phyloP scores from a whole-genome alignment of 2,888 invertebrate genomes.

The Hydriomena furcata region DNA sequence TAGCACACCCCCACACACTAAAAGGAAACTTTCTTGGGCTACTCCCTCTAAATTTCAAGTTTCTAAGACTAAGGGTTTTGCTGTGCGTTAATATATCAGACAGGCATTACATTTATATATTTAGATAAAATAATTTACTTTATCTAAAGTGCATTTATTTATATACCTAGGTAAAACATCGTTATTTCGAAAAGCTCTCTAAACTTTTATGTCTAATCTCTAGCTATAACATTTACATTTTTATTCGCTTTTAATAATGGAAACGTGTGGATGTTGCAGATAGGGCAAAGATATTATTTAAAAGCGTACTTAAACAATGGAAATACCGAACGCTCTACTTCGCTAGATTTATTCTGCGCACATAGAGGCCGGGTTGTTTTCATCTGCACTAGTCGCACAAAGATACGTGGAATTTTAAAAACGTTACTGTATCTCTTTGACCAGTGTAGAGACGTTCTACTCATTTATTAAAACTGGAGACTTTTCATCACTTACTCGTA shows the following conservation, averaged over 20 bases:
- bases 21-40: too few species aligned
- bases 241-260: conserved; percentile 34
- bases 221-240: conserved; percentile 35
- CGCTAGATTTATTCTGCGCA: conserved; percentile 13
- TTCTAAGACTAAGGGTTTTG: too few species aligned
- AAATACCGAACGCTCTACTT: conserved; percentile 12
- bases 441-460: conserved; percentile 2
- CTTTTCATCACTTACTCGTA: background rate
- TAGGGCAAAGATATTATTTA: conserved; percentile 23
- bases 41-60: too few species aligned
- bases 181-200: conserved; percentile 24
- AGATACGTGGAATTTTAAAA: conserved; percentile 22
- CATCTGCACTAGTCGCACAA: conserved; percentile 7
- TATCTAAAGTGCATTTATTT: background rate
- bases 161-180: conserved; percentile 22
- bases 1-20: too few species aligned
- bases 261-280: conserved; percentile 31
- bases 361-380: conserved; percentile 5
- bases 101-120: too few species aligned
- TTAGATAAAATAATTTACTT: too few species aligned
- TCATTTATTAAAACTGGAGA: conserved; percentile 38
- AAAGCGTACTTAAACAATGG: conserved; percentile 12
- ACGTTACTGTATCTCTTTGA: conserved; percentile 16
- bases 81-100: too few species aligned
- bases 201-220: conserved; percentile 21